phyloP scores from a whole-genome alignment of 2,113 vertebrate genomes.

The Ursus arctos region DNA sequence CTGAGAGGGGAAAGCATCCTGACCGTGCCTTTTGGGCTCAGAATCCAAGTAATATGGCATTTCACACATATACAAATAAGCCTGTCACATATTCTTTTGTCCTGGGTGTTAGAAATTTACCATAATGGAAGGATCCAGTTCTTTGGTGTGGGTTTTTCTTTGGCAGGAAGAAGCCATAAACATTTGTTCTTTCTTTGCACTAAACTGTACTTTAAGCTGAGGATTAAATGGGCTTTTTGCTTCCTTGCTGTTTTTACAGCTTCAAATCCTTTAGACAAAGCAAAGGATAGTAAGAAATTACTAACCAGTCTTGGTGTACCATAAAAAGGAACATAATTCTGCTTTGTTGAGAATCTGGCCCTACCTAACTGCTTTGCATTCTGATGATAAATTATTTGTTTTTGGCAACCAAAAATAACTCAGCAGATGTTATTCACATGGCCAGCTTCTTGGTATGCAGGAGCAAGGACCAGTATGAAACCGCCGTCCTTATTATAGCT shows the following conservation, averaged over 20 bases:
- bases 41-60: background rate
- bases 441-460: constrained; percentile 66
- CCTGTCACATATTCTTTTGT: background rate
- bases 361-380: constrained; percentile 70
- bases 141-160: background rate
- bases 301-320: background rate
- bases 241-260: background rate
- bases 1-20: background rate
- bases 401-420: constrained; percentile 78
- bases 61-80: background rate
- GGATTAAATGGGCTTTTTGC: background rate
- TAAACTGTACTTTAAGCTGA: background rate
- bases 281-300: background rate
- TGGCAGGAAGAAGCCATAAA: background rate
- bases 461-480: constrained; percentile 57
- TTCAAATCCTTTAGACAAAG: background rate
- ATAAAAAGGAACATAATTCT: background rate
- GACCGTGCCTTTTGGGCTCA: background rate
- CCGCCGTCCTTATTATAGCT: constrained; percentile 27
- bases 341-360: constrained; percentile 6
- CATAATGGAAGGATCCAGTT: background rate
- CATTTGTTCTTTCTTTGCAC: background rate
- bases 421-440: constrained; percentile 78
- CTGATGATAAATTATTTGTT: constrained; percentile 73
- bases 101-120: background rate